Base-by-base conservation (phyloP, 2,888 invertebrate species). In the Tenthredo scrophulariae region DNA sequence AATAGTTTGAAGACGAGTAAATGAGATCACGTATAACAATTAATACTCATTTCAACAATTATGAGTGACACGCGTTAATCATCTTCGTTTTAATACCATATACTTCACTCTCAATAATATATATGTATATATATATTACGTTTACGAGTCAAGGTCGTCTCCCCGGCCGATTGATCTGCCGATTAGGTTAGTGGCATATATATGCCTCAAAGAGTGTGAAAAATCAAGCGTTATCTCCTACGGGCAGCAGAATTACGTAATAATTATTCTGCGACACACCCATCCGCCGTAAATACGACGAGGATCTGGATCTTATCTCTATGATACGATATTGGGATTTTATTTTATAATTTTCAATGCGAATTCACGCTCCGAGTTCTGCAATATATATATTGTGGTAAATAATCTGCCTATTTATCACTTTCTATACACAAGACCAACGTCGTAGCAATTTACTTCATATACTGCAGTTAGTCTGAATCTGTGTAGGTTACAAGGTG, bases 201-300 rank as follows among this genome's bases (percentile, higher is more conserved):
- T 22, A 74, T 7, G 10, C 13, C 26, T 22, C 43, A 22, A 5
- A 43, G 43, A 5, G 7, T 22, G n/a, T 40, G 1, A 5, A n/a
- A 22, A 74, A 74, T 43, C 72, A 10, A 74, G 72, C 26, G 72
- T 74, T 74, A 74, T 74, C 72, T 74, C 22, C 40, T 1, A 15
- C 7, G n/a, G 72, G 70, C 70, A 37, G n/a, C 33, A 70, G n/a
- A 70, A 6, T 70, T 33, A 18, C n/a, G 70, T 6, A 9, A 70
- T 37, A n/a, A 70, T 70, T 33, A 70, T 62, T 62, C 22, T 3
- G 22, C 62, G 62, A 62, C 26, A 26, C 26, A 22, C n/a, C 62
- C n/a, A 62, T 62, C 18, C 50, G 18, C 18, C n/a, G 26, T 62
- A 22, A 26, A 62, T 26, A 22, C 22, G 62, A 9, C 33, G 15